Conservation (phyloP, 2,888 invertebrate genomes). For the Epistrophe eligans region DNA sequence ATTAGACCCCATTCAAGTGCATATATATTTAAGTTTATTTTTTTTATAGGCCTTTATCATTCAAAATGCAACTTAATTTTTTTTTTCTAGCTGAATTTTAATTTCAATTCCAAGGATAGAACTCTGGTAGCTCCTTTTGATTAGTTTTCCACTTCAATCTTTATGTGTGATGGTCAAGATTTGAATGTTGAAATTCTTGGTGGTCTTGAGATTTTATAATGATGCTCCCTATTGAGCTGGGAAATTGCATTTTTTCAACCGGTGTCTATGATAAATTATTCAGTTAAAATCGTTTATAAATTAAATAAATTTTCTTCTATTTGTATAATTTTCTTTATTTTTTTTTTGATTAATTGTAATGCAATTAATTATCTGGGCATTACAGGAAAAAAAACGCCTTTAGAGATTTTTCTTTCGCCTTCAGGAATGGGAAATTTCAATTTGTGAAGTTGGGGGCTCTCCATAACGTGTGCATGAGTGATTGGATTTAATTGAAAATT, state of each 20-base stretch:
- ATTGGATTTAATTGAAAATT: constrained; percentile 62
- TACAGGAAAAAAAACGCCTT: neutral
- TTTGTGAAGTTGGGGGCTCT: constrained; percentile 1
- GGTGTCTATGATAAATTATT: constrained; percentile 46
- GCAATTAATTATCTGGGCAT: constrained; percentile 48
- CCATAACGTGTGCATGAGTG: constrained; percentile 18
- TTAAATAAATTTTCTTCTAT: constrained; percentile 31
- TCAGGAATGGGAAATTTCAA: constrained; percentile 42
- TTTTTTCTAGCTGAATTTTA: constrained; percentile 38
- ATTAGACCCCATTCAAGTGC: constrained; percentile 37
- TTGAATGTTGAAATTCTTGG: constrained; percentile 34
- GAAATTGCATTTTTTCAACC: constrained; percentile 59
- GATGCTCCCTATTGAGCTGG: constrained; percentile 68
- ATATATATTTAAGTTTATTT: constrained; percentile 8
- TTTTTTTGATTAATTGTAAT: constrained; percentile 58
- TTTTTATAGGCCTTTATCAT: neutral
- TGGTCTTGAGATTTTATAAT: constrained; percentile 60
- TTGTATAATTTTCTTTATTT: neutral
- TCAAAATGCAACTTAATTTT: constrained; percentile 23
- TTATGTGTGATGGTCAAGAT: constrained; percentile 8
- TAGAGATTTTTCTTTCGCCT: constrained; percentile 18
- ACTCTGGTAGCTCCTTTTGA: constrained; percentile 19
- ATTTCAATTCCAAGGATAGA: constrained; percentile 50
- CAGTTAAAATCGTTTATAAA: constrained; percentile 48
- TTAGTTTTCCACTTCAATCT: constrained; percentile 21